These are phyloP conservation scores for Tetrax tetrax DNA, from an alignment of 2,113 vertebrate species.

Conservation along the genomic window DNA sequence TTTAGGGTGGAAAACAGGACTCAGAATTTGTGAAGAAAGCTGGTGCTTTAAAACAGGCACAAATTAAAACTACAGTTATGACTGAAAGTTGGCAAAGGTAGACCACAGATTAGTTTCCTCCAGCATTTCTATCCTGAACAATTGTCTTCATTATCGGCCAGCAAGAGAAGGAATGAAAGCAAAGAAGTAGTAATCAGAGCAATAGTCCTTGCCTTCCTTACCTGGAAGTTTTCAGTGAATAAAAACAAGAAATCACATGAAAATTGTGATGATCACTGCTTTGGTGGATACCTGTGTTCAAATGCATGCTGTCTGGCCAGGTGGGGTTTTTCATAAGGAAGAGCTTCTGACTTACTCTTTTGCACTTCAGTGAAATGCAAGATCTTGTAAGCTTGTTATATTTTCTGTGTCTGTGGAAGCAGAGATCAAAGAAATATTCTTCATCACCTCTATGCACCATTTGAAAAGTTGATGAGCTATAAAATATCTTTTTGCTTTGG, in stretches of 20 bases:
- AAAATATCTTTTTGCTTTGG: conserved; percentile 14
- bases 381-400: neutral
- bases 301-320: neutral
- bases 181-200: neutral
- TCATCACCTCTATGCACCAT: neutral
- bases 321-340: neutral
- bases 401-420: conserved; percentile 28
- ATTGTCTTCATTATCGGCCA: neutral
- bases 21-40: neutral
- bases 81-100: neutral
- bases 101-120: neutral
- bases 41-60: neutral
- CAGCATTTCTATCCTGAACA: neutral
- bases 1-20: neutral
- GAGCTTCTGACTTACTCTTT: neutral
- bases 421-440: conserved; percentile 8
- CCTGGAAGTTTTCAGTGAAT: neutral
- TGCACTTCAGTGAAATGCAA: neutral
- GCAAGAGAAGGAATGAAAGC: neutral
- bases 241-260: neutral
- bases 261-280: neutral
- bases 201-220: neutral
- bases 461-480: conserved; percentile 48
- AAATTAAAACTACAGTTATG: neutral
- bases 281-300: neutral